These are phyloP conservation scores for Prostheceraeus crozeri DNA, from an alignment of 2,888 invertebrate species.

Conservation along the genomic window DNA sequence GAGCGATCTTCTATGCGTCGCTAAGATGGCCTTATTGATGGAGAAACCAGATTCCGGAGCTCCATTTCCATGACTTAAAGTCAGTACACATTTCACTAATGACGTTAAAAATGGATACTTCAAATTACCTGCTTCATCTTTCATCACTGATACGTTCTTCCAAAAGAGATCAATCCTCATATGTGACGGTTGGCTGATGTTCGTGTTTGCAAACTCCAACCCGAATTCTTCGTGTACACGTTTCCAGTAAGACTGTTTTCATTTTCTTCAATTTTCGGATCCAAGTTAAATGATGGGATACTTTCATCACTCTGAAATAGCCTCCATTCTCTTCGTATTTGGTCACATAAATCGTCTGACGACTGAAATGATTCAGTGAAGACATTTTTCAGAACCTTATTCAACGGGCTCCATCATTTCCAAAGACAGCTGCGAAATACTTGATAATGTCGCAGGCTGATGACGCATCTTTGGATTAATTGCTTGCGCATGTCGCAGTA, in stretches of 20 bases:
- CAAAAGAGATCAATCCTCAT: conserved; percentile 22
- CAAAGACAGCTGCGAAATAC: too few relatives aligned
- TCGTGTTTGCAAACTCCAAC: neutral
- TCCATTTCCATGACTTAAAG: conserved; percentile 18
- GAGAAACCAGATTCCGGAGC: conserved; percentile 14
- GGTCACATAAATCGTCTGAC: too few relatives aligned
- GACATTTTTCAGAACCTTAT: too few relatives aligned
- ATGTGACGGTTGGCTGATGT: too few relatives aligned
- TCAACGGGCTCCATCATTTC: too few relatives aligned
- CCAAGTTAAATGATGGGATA: too few relatives aligned
- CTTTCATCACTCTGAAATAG: too few relatives aligned
- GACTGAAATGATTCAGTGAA: too few relatives aligned
- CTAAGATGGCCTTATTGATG: conserved; percentile 8
- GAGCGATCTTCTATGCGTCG: conserved; percentile 6
- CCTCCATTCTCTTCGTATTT: conserved; percentile 4
- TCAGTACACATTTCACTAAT: conserved; percentile 2
- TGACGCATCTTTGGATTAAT: conserved; percentile 12
- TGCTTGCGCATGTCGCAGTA: neutral
- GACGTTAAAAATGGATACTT: conserved; percentile 8
- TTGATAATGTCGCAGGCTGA: neutral
- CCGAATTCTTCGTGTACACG: conserved; percentile 12
- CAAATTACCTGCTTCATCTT: conserved; percentile 9
- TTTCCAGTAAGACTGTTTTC: conserved; percentile 18
- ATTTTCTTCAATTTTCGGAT: too few relatives aligned
- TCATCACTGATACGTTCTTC: neutral